Evolutionary conservation across 2,888 invertebrate species (phyloP), one percentile per base, ranked within the genome.

Genomic region (Melieria picta): DNA sequence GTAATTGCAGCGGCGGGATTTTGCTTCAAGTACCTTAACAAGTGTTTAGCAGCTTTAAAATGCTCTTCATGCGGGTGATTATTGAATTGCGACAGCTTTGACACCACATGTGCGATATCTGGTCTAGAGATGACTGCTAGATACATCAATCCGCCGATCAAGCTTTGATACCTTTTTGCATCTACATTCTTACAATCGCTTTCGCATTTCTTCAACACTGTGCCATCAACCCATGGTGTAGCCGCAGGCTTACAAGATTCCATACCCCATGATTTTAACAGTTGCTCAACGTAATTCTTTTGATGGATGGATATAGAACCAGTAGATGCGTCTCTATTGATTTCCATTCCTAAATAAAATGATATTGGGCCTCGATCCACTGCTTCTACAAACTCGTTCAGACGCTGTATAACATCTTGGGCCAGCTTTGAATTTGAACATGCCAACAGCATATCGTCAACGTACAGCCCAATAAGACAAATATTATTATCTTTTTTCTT

Each of bases 381-480:
- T 5, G 72, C 75, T 16, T 72, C 57, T 9, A 72, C 62, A 4
- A 65, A 45, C 7, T 71, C 61, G 16, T 71, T 73, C 11, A 69
- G 66, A 16, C 42, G 7, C 9, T 57, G 16, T 57, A 57, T 7
- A 57, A 57, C 16, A 7, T 57, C 5, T 13, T 57, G 13, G 6
- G 56, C 9, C n/a, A 7, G 56, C 9, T 57, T 13, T 7, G 9
- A 7, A 10, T 13, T 57, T 9, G 68, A 73, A 45, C 68, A 55
- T 16, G 75, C 75, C 58, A 75, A 13, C 45, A 73, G 58, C 60
- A 72, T 67, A 55, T 75, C 73, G 13, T 73, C 73, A 7, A 73
- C 73, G 56, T 75, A 73, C 50, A 74, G 45, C 16, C 65, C 74
- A 48, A 68, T 67, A 4, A 68, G 50, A 46, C 52, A 57, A 56